Evolutionary conservation across 2,888 invertebrate species (phyloP), one percentile per base, ranked within the genome.

Genomic region (Gortyna flavago): DNA sequence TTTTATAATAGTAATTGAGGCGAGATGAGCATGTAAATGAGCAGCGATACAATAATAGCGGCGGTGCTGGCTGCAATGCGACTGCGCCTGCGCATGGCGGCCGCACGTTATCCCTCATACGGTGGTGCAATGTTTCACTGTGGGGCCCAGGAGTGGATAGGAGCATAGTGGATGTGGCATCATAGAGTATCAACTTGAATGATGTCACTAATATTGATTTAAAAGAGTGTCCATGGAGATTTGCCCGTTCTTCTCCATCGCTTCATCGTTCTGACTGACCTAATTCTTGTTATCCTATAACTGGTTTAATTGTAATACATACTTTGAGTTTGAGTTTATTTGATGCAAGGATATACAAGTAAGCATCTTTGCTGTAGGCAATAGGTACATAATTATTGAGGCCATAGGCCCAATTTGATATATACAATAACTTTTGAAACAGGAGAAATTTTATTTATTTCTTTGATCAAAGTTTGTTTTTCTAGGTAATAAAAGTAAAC

Each of bases 51-150:
- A 80, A 75, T 75, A 75, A 64, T 76, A 67, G 77, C 51, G 48
- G 70, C 67, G 65, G 66, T 71, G 59, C 59, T 75, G 68, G 77
- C n/a, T 73, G 79, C 81, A 78, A 83, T 81, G 81, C 71, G 74
- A 76, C 77, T 84, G 86, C 81, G 87, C 85, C 71, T 84, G 86
- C 82, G 87, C 87, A 84, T 88, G 91, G 93, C 91, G 90, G 92
- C 87, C 90, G 80, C 81, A 74, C 82, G 90, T 91, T 92, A 92
- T 95, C 91, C 92, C 85, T 94, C 93, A 93, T 94, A 90, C 87
- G 83, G 66, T 77, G 79, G 85, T 85, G 91, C 91, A 93, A 94
- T 93, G 93, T 92, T 94, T 93, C 93, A 92, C 91, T 93, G 92
- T 91, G 82, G 35, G 75, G 54, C 44, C 84, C 48, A 51, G 29